Evolutionary conservation across 1,140 invertebrate genomes (phyloP), one percentile per base, ranked within the genome.

Genomic region (Dendroctonus valens): DNA sequence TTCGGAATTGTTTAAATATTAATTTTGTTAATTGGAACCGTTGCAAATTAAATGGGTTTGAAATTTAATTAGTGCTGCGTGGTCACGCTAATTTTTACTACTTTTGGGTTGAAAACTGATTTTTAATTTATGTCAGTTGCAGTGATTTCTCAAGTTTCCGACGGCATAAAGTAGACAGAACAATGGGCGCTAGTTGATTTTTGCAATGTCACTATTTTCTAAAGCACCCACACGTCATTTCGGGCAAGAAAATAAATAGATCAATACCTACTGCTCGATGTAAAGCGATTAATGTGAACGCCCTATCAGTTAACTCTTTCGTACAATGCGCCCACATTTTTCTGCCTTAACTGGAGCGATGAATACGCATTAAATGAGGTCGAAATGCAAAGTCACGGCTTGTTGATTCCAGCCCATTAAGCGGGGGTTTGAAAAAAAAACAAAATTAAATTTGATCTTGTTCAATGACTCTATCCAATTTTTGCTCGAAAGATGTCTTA

Each of bases 291-390:
- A 59, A 49, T 59, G 38, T 39, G 58, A 49, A 14, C 39, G 11
- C 53, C 53, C 57, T 39, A 41, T 49, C 58, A 15, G 42, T 44
- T 59, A 59, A 59, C 58, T 39, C 58, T 59, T 59, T 50, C 37
- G 40, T 49, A 59, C 57, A 59, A 59, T 49, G 46, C 42, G 15
- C 46, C 42, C 58, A 8, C 58, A 59, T 59, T 48, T 59, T 59
- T 59, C n/a, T 14, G 39, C 39, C 53, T 37, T 55, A 55, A 55
- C 46, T 58, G 55, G 12, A 58, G 41, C 55, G 55, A 55, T 55
- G 53, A 55, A 55, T 55, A 55, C 39, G 53, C 53, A 55, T 55
- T 55, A 55, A 55, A 55, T 14, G 7, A 39, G n/a, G n/a, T 55
- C 38, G 38, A 55, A 55, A 55, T 55, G 53, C 53, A 55, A 55